A percentile compares a stretch with the other conserved stretches of the same genome.
phyloP scores from a whole-genome alignment of 1,140 invertebrate genomes.

The Anoplophora glabripennis region DNA sequence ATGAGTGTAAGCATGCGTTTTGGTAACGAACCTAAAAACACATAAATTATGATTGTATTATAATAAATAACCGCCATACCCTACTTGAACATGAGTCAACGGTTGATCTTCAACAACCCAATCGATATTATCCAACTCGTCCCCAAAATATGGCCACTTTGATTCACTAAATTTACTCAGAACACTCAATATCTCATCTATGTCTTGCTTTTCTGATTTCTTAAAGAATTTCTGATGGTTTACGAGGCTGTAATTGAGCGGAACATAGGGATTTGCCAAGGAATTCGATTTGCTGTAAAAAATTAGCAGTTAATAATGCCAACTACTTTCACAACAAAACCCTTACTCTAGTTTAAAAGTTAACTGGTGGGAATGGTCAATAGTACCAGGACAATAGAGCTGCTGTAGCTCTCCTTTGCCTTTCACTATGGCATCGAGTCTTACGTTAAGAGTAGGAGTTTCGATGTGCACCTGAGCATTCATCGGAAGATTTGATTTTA shows the following conservation, averaged over 20 bases:
- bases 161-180: slow-evolving; percentile 47
- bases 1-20: slow-evolving; percentile 57
- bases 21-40: slow-evolving; percentile 58
- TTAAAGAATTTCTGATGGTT: slow-evolving; percentile 58
- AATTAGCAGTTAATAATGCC: neutral
- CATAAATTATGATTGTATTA: neutral
- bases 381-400: slow-evolving; percentile 62
- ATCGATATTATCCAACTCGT: slow-evolving; percentile 49
- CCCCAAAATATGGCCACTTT: slow-evolving; percentile 58
- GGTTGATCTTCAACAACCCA: slow-evolving; percentile 57
- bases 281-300: slow-evolving; percentile 35
- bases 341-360: slow-evolving; percentile 59
- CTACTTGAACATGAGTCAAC: slow-evolving; percentile 58
- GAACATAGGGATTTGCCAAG: slow-evolving; percentile 54
- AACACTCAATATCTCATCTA: slow-evolving; percentile 52
- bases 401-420: slow-evolving; percentile 62
- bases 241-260: slow-evolving; percentile 61
- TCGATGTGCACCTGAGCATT: slow-evolving; percentile 59
- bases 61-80: slow-evolving; percentile 4
- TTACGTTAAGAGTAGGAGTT: slow-evolving; percentile 57
- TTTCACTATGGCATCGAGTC: slow-evolving; percentile 51
- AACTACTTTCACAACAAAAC: neutral
- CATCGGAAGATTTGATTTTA: slow-evolving; percentile 69
- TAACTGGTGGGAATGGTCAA: slow-evolving; percentile 62
- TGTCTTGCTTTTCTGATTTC: slow-evolving; percentile 51